Evolutionary conservation across 2,797 vertebrate species (phyloP).

Genomic region (Melanotaenia trifasciata): DNA sequence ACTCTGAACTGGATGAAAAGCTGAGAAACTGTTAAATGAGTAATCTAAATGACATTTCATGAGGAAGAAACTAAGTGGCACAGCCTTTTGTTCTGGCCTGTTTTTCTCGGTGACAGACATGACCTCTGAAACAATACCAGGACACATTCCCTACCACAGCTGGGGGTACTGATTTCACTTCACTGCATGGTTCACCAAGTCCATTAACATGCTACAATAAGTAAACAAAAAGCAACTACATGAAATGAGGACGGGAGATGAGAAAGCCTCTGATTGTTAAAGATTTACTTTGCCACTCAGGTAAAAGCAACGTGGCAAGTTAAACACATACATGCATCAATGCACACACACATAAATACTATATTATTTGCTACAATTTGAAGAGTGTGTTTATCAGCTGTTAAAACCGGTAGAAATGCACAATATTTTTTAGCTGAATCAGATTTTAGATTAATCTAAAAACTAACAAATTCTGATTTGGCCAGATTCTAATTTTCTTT

Average conservation of each 20-base stretch:
- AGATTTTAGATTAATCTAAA: too few species aligned
- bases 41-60: constrained; percentile 21
- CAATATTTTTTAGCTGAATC: too few species aligned
- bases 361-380: too few species aligned
- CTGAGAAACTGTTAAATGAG: constrained; percentile 19
- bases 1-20: constrained; percentile 31
- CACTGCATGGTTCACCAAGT: constrained; percentile 14
- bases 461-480: too few species aligned
- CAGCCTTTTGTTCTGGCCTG: constrained; percentile 36
- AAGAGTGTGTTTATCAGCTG: too few species aligned
- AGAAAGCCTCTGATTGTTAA: not conserved
- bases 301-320: too few species aligned
- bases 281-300: too few species aligned
- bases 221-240: not conserved
- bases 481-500: too few species aligned
- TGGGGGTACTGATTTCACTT: constrained; percentile 27
- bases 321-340: too few species aligned
- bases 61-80: constrained; percentile 9
- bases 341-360: too few species aligned
- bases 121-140: constrained; percentile 51
- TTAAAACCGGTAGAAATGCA: too few species aligned
- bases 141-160: constrained; percentile 33
- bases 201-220: constrained; percentile 12
- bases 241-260: not conserved
- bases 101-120: constrained; percentile 30